Percentiles rank a stretch among this genome's conserved stretches.
Conservation (phyloP, 2,113 vertebrate species). For the Bos javanicus region DNA sequence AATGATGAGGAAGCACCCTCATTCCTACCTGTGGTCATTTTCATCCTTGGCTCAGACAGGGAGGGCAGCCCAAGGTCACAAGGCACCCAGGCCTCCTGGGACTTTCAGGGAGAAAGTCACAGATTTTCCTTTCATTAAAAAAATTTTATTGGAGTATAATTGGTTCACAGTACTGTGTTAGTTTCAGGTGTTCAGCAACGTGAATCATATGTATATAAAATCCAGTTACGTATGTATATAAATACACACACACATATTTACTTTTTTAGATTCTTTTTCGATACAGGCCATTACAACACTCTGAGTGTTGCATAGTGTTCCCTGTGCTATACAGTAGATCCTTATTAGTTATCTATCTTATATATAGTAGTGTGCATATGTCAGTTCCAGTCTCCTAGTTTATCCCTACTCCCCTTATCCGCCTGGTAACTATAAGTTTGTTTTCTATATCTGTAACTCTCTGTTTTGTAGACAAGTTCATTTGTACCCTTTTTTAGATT, state of each 20-base stretch:
- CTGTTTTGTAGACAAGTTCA: neutral
- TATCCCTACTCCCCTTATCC: neutral
- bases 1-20: neutral
- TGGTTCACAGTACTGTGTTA: neutral
- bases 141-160: neutral
- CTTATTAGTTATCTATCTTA: neutral
- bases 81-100: neutral
- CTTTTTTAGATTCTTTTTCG: neutral
- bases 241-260: neutral
- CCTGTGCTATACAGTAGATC: neutral
- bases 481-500: neutral
- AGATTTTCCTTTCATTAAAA: neutral
- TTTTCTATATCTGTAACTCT: neutral
- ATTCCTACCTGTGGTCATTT: accelerated
- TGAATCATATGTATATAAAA: neutral
- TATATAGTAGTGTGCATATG: neutral
- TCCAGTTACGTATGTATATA: neutral
- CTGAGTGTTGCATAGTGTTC: neutral
- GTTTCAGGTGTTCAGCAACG: neutral
- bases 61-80: neutral
- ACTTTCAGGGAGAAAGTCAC: neutral
- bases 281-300: neutral
- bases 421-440: neutral
- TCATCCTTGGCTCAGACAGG: neutral
- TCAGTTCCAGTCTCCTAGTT: neutral